phyloP scores from a whole-genome alignment of 2,797 vertebrate genomes.

The Myotis daubentonii region DNA sequence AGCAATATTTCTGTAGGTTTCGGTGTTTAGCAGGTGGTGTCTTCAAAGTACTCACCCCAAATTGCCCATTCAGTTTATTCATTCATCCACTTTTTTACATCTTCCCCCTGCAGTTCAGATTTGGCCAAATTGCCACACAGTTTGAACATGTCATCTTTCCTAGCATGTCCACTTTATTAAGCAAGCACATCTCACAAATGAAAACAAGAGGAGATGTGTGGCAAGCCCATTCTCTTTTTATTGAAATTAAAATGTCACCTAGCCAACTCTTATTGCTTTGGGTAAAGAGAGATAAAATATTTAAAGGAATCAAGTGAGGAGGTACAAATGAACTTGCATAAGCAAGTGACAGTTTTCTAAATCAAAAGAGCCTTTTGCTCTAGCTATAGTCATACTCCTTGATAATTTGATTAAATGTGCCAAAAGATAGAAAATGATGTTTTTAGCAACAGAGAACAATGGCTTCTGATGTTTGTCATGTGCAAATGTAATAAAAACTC shows the following conservation, averaged over 20 bases:
- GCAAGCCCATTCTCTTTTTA: constrained; percentile 11
- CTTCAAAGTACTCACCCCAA: constrained; percentile 62
- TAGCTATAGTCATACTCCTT: neutral
- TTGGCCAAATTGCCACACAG: constrained; percentile 48
- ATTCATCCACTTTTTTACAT: constrained; percentile 49
- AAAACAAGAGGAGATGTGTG: constrained; percentile 42
- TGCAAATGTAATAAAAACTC: constrained; percentile 20
- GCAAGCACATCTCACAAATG: constrained; percentile 60
- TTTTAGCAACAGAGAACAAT: constrained; percentile 30
- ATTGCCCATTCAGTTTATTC: constrained; percentile 61
- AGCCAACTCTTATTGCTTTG: neutral
- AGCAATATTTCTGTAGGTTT: constrained; percentile 39
- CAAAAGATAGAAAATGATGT: neutral
- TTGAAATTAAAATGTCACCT: constrained; percentile 33
- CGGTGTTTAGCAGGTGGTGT: constrained; percentile 64
- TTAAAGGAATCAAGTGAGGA: constrained; percentile 45
- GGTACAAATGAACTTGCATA: constrained; percentile 14
- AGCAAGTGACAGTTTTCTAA: constrained; percentile 40
- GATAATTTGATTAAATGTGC: constrained; percentile 6
- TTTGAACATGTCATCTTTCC: constrained; percentile 52
- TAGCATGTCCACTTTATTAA: constrained; percentile 43
- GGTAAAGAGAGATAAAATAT: constrained; percentile 46
- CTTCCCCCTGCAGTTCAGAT: constrained; percentile 60
- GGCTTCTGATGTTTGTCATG: neutral
- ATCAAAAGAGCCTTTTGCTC: constrained; percentile 16